Evolutionary conservation across 1,140 invertebrate species (phyloP).

Genomic region (Drosophila tsacasi): DNA sequence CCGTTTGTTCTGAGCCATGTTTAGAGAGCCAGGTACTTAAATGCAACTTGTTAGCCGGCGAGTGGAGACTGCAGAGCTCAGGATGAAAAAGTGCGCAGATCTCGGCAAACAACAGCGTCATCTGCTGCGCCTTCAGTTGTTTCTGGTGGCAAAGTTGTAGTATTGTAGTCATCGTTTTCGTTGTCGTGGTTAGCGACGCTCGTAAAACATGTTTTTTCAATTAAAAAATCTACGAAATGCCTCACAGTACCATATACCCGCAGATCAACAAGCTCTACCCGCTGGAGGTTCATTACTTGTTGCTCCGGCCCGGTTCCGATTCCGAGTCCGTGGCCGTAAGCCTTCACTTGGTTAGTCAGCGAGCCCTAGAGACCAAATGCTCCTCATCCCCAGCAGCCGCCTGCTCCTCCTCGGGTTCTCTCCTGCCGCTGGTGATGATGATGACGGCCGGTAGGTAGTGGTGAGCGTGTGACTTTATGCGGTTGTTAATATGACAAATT

Average conservation of each 20-base stretch:
- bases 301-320: constrained; percentile 38
- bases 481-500: constrained; percentile 84
- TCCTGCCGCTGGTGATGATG: constrained; percentile 34
- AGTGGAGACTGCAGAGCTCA: constrained; percentile 11
- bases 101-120: constrained; percentile 76
- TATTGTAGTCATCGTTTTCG: constrained; percentile 62
- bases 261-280: constrained; percentile 45
- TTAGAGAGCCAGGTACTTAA: constrained; percentile 59
- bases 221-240: constrained; percentile 82
- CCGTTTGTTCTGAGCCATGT: constrained; percentile 33
- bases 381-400: constrained; percentile 28
- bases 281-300: constrained; percentile 52
- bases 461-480: constrained; percentile 80
- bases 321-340: constrained; percentile 6
- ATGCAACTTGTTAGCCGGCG: constrained; percentile 60
- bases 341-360: constrained; percentile 58
- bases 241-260: constrained; percentile 52
- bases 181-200: constrained; percentile 76
- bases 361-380: constrained; percentile 37
- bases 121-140: constrained; percentile 70
- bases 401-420: constrained; percentile 13
- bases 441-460: constrained; percentile 47
- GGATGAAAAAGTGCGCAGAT: constrained; percentile 68
- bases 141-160: constrained; percentile 31
- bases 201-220: constrained; percentile 84